Conservation (phyloP, 2,888 invertebrate genomes). For the Euproctis similis region DNA sequence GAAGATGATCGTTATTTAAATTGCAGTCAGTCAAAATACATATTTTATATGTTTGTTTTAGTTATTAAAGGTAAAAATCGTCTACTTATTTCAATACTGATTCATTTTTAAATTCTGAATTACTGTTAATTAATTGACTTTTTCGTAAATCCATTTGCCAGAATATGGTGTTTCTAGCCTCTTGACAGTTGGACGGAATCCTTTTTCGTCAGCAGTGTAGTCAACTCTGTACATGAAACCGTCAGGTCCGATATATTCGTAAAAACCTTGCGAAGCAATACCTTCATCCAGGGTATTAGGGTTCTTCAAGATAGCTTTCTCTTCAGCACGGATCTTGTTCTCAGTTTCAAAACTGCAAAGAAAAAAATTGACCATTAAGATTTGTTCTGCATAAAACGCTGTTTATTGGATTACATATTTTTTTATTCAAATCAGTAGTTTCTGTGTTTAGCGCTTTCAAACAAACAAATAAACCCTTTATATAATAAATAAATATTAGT, state of each 20-base stretch:
- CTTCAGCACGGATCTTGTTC: constrained; percentile 72
- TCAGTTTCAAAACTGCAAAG: constrained; percentile 67
- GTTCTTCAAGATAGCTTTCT: constrained; percentile 68
- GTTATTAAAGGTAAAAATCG: constrained; percentile 24
- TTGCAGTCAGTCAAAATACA: constrained; percentile 31
- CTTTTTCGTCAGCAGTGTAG: constrained; percentile 71
- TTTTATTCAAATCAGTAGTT: too few relatives aligned
- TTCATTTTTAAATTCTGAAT: constrained; percentile 34
- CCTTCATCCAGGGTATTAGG: constrained; percentile 67
- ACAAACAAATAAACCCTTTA: too few relatives aligned
- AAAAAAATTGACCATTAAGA: background rate
- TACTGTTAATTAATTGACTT: constrained; percentile 43
- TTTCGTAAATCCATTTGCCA: constrained; percentile 67
- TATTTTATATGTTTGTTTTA: too few relatives aligned
- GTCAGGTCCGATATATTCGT: constrained; percentile 72
- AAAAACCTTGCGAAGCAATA: constrained; percentile 67
- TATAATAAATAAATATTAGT: too few relatives aligned
- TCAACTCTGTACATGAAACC: constrained; percentile 71
- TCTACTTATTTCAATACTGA: constrained; percentile 60
- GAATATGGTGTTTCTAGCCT: constrained; percentile 67
- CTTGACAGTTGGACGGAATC: constrained; percentile 64
- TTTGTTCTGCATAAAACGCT: too few relatives aligned
- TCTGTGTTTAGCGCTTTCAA: too few relatives aligned
- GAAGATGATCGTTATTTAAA: constrained; percentile 30
- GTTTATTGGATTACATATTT: too few relatives aligned